A percentile compares a stretch with the other conserved stretches of the same genome.
These are phyloP conservation scores for Drosophila multiciliata DNA, from an alignment of 2,888 invertebrate genomes.

Conservation along the genomic window DNA sequence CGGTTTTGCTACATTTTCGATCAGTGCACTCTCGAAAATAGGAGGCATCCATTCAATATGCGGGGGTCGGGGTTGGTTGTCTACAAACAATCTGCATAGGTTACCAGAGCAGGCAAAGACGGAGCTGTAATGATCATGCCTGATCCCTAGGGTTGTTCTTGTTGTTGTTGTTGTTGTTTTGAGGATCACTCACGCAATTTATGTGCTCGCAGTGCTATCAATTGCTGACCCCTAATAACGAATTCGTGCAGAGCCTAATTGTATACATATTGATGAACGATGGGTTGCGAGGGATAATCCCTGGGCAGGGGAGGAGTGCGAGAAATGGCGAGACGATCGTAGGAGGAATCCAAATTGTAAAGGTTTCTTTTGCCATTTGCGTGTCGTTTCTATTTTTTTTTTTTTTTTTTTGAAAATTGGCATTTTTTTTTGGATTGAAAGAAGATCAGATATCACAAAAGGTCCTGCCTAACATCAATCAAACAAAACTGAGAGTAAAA, in stretches of 20 bases:
- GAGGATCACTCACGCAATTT: conserved; percentile 71
- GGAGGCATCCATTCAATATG: conserved; percentile 2
- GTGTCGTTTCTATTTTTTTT: conserved; percentile 62
- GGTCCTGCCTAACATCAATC: conserved; percentile 64
- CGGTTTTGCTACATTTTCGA: conserved; percentile 16
- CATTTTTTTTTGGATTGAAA: conserved; percentile 59
- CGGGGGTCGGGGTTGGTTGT: conserved; percentile 6
- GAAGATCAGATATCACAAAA: conserved; percentile 60
- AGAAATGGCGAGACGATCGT: conserved; percentile 7
- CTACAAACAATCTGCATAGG: conserved; percentile 47
- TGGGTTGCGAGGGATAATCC: conserved; percentile 47
- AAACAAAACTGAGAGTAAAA: conserved; percentile 63
- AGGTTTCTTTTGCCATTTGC: conserved; percentile 59
- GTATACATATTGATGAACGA: conserved; percentile 68
- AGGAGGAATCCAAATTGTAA: conserved; percentile 26
- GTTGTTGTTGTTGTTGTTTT: conserved; percentile 21
- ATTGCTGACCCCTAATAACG: conserved; percentile 77
- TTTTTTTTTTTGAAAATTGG: conserved; percentile 61
- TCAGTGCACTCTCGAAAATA: conserved; percentile 32
- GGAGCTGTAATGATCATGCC: conserved; percentile 48
- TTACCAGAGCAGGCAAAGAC: conserved; percentile 12
- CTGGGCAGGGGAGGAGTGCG: background rate
- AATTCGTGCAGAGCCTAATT: conserved; percentile 77
- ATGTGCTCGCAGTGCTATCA: conserved; percentile 60
- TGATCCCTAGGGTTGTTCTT: conserved; percentile 34